Evolutionary conservation across 2,888 invertebrate genomes (phyloP).

Genomic region (Campoplex nolae): DNA sequence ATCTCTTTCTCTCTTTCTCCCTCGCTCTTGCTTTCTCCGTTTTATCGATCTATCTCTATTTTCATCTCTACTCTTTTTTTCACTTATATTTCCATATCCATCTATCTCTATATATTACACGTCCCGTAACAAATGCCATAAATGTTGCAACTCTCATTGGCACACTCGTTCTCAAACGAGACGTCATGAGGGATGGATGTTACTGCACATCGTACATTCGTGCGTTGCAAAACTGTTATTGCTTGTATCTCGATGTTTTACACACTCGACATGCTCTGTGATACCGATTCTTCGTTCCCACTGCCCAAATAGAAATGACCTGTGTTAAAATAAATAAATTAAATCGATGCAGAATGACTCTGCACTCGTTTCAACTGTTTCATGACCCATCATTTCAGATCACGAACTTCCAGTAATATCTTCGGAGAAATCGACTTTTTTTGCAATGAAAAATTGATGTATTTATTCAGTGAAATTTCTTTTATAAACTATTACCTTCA

Average conservation of each 20-base stretch:
- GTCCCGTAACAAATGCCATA: conserved; percentile 65
- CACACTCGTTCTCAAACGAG: conserved; percentile 63
- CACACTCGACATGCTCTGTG: conserved; percentile 18
- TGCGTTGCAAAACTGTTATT: conserved; percentile 29
- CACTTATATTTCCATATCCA: background rate
- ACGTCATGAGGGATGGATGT: conserved; percentile 66
- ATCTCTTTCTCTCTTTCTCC: conserved; percentile 17
- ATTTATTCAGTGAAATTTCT: background rate
- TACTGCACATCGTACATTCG: conserved; percentile 56
- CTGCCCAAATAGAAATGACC: background rate
- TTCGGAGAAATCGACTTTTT: background rate
- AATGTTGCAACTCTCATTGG: conserved; percentile 70
- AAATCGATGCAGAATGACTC: background rate
- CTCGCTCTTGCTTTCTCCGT: background rate
- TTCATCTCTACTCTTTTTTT: background rate
- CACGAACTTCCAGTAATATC: background rate
- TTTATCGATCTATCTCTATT: background rate
- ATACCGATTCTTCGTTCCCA: background rate
- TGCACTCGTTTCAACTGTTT: background rate
- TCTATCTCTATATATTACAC: conserved; percentile 3
- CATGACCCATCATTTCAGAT: no score
- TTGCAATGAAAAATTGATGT: background rate
- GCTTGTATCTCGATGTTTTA: conserved; percentile 18
- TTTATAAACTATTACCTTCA: background rate
- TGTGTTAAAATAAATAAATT: background rate